A percentile compares a stretch with the other conserved stretches of the same genome.
Conservation (phyloP, 2,113 vertebrate genomes). For the Vanacampus margaritifer region DNA sequence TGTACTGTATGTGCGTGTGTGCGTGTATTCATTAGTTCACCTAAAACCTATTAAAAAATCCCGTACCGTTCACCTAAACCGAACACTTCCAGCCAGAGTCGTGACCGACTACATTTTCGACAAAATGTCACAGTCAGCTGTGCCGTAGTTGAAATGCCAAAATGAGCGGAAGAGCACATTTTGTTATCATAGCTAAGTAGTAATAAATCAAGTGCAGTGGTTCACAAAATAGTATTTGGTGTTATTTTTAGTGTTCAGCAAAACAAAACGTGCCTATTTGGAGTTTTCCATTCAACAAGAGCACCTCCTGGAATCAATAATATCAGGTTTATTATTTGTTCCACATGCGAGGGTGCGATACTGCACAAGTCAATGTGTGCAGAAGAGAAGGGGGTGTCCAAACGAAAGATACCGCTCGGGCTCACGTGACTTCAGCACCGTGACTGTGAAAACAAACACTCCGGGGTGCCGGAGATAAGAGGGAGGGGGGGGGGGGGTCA, state of each 20-base stretch:
- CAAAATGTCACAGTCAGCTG: constrained; percentile 24
- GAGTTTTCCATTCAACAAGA: constrained; percentile 4
- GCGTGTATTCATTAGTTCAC: no score
- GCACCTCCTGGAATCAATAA: constrained; percentile 32
- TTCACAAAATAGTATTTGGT: not conserved
- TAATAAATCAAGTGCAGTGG: not conserved
- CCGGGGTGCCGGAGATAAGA: constrained; percentile 57
- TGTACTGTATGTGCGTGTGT: no score
- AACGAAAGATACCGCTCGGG: constrained; percentile 40
- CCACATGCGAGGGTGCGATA: constrained; percentile 27
- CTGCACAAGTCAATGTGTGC: constrained; percentile 2
- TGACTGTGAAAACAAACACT: constrained; percentile 66
- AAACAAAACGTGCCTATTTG: constrained; percentile 20
- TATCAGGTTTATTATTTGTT: constrained; percentile 46
- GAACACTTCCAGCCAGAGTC: no score
- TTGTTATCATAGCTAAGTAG: not conserved
- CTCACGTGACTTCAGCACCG: constrained; percentile 50
- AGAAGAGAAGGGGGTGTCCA: constrained; percentile 13
- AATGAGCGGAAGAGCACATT: constrained; percentile 10
- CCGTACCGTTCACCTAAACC: no score
- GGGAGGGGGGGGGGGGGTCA: constrained; percentile 47
- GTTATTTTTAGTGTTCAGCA: constrained; percentile 5
- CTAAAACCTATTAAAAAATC: no score
- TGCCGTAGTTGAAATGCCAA: constrained; percentile 23
- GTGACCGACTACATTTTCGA: constrained; percentile 32